Base-by-base conservation (phyloP, 2,113 vertebrate species). In the Oncorhynchus mykiss region DNA sequence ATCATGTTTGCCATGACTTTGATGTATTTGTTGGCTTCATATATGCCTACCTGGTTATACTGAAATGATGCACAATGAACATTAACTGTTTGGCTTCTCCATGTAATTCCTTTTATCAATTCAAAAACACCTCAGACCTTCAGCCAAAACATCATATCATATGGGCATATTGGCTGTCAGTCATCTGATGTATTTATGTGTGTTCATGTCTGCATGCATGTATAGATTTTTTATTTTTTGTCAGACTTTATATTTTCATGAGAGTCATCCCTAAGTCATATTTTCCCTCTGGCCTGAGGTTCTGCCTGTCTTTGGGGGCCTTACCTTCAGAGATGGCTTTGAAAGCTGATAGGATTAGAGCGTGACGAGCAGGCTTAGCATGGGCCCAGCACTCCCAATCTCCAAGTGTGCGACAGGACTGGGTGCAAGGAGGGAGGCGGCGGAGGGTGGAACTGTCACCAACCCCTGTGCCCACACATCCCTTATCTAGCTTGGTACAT, bases 311-410 rank as follows among this genome's bases (percentile, higher is more conserved):
- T 88, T 82, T 64, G 27, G 86, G 80, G 79, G 79, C 74, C 83
- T 76, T 84, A 88, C 86, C 82, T 86, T 81, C 73, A 85, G 82
- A 82, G 25, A 76, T 82, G 81, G 78, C 87, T 89, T 89, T 92
- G 91, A 91, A 89, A 85, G 67, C 73, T 89, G 86, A 88, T 86
- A 79, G 81, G 88, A 93, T 93, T 90, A 88, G 85, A 77, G 78
- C 74, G 76, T 31, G 51, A 73, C 11, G 82, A 80, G 67, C 70
- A 77, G 85, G 84, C 82, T 92, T 88, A 89, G 84, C 77, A 54
- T 75, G 51, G 73, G 82, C 51, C 75, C 71, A 81, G 77, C 73
- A 29, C 70, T 82, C 45, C 31, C 83, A 91, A 86, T 91, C 86
- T 74, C 74, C 78, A 31, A 79, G 82, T 91, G 85, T 90, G 88